Evolutionary conservation across 2,113 vertebrate species (phyloP), one percentile per base, ranked within the genome.

Genomic region (Hypocryptadius cinnamomeus): DNA sequence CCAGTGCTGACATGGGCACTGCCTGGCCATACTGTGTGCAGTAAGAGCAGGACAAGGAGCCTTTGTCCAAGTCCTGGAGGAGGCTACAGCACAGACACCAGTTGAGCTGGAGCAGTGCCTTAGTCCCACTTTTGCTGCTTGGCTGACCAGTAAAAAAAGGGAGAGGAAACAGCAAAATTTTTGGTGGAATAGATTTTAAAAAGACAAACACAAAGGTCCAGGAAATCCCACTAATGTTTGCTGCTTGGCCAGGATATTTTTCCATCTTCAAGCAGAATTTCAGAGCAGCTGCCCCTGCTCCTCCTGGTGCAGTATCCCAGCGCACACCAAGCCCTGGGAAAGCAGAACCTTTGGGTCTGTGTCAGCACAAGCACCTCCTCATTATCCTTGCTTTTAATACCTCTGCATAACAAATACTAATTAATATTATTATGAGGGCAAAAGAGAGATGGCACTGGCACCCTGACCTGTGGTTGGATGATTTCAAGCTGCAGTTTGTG

Each of bases 251-350:
- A 33, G 47, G 47, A 14, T 20, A 16, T 0, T 2, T 80, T 88
- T 83, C 54, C 9, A 1, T 5, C 6, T 47, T 73, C 50, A 51
- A 45, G 27, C 1, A 2, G 0, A 0, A 18, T 54, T 73, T 69
- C 42, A 59, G 59, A 83, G 30, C 54, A 45, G 23, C n/a, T 74
- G 30, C 13, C 15, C 42, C 42, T 74, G 69, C 33, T 81, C 16
- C 11, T 66, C 47, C 78, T 3, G 0, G n/a, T 77, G 47, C 69
- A 73, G 68, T 1, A 0, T 16, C 25, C 0, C 1, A 72, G 24
- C 51, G 63, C 30, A 53, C 28, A 39, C 11, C 0, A 7, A 88
- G 64, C 48, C 19, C 71, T 65, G 59, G n/a, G 30, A 54, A 37
- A 74, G 27, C 37, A 59, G 48, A 87, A 45, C 25, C 24, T 74